Base-by-base conservation (phyloP, 2,888 invertebrate species). In the Ethmia dodecea region DNA sequence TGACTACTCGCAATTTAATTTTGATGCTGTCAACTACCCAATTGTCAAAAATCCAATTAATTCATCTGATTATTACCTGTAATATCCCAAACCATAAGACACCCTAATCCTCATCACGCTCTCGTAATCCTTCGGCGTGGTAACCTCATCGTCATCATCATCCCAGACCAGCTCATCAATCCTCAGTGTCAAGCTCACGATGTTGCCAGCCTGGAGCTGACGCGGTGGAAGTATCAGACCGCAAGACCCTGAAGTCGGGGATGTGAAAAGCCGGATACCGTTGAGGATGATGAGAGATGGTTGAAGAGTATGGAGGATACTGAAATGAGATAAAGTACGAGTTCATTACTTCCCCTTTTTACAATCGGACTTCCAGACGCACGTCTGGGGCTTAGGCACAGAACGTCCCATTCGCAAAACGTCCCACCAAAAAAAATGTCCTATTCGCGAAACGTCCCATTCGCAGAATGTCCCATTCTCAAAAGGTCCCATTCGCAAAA, bases 221-320 rank as follows among this genome's bases (percentile, higher is more conserved):
- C 47, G 57, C 0, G 79, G 76, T 0, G 77, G 76, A 0, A 80
- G 57, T 32, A 80, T 71, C 11, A 80, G 57, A 0, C 80, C 78
- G 26, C 84, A 84, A 3, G 78, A 70, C 0, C 78, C 75, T 0
- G 76, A 60, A 0, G 73, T 69, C 0, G 76, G 77, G 0, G 74
- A 66, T 1, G 71, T 66, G 33, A 75, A 65, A 6, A 79, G 62
- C 0, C 76, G 63, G 1, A 83, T 54, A 1, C 61, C 69, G 49
- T 80, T 80, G 1, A 81, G 43, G 13, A 77, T 50, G 1, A 77
- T 55, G 0, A 70, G 47, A 1, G 72, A 61, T 0, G 79, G 73
- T 15, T 74, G 73, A 18, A 77, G 60, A 1, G 74, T 68, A 3
- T 76, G 68, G 1, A 79, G 43, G 34, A 72, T 59, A 18, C 81